phyloP scores from a whole-genome alignment of 2,888 invertebrate genomes.

The Hyppa rectilinea region DNA sequence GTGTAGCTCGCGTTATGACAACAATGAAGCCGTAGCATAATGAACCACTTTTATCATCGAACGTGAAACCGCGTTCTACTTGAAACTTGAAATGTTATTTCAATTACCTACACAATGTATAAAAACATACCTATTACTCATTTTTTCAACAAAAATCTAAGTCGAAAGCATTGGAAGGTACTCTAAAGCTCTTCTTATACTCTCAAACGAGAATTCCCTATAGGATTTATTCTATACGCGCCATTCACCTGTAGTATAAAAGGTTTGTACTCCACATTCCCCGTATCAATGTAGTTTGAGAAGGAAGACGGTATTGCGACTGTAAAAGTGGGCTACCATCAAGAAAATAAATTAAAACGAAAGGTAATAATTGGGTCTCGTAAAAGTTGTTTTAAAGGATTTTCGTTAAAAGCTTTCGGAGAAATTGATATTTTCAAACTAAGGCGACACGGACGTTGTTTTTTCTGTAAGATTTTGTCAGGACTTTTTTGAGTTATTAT shows the following conservation, averaged over 20 bases:
- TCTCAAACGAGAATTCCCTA: conserved; percentile 40
- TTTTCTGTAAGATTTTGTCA: conserved; percentile 12
- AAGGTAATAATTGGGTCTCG: conserved; percentile 34
- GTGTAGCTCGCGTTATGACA: too few relatives aligned
- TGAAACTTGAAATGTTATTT: neutral
- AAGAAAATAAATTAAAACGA: conserved; percentile 52
- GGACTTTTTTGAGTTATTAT: neutral
- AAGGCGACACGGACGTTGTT: conserved; percentile 30
- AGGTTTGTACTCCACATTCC: too few relatives aligned
- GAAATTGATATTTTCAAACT: conserved; percentile 50
- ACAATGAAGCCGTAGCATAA: too few relatives aligned
- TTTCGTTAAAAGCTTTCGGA: conserved; percentile 51
- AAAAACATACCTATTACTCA: neutral
- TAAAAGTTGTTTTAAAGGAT: conserved; percentile 39
- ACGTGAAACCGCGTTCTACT: neutral
- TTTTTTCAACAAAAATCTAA: neutral
- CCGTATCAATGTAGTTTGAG: conserved; percentile 25
- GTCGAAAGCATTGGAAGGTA: conserved; percentile 11
- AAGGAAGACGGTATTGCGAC: conserved; percentile 16
- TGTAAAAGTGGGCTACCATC: conserved; percentile 39
- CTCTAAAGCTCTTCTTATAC: conserved; percentile 3
- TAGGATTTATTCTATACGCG: conserved; percentile 40
- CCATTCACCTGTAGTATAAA: too few relatives aligned
- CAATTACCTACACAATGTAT: neutral
- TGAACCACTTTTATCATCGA: neutral